Percentiles rank a stretch among this genome's conserved stretches.
These are phyloP conservation scores for Oxyura jamaicensis DNA, from an alignment of 2,113 vertebrate species.

Conservation along the genomic window DNA sequence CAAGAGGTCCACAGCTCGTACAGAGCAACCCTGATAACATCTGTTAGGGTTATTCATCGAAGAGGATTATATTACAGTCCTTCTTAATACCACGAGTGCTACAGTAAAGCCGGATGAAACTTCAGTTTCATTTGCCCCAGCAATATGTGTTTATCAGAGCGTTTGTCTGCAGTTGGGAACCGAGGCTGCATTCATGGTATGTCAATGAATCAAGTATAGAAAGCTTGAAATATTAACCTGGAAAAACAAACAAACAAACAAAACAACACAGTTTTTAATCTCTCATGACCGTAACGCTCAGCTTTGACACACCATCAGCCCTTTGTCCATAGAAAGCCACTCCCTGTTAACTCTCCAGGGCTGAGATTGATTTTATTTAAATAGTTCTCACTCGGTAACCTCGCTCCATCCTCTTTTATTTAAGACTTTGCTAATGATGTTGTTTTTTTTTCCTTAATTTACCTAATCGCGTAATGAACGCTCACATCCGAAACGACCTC, in stretches of 20 bases:
- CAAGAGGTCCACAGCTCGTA: slow-evolving; percentile 48
- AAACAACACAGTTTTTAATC: neutral
- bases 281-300: neutral
- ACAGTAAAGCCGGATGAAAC: slow-evolving; percentile 48
- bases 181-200: slow-evolving; percentile 20
- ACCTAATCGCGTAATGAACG: slow-evolving; percentile 8
- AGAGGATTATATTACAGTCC: slow-evolving; percentile 71
- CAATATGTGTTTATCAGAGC: slow-evolving; percentile 32
- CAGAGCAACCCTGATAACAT: slow-evolving; percentile 59
- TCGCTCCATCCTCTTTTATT: slow-evolving; percentile 37
- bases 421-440: slow-evolving; percentile 54
- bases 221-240: slow-evolving; percentile 54
- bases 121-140: slow-evolving; percentile 44
- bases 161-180: slow-evolving; percentile 43
- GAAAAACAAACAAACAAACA: neutral
- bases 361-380: slow-evolving; percentile 43
- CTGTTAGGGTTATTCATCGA: slow-evolving; percentile 62
- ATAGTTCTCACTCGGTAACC: slow-evolving; percentile 44
- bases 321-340: neutral
- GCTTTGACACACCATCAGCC: neutral
- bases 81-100: slow-evolving; percentile 54
- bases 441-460: neutral
- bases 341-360: neutral
- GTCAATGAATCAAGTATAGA: slow-evolving; percentile 29
- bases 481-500: slow-evolving; percentile 38